Evolutionary conservation across 2,888 invertebrate species (phyloP).

Genomic region (Miltochrista miniata): DNA sequence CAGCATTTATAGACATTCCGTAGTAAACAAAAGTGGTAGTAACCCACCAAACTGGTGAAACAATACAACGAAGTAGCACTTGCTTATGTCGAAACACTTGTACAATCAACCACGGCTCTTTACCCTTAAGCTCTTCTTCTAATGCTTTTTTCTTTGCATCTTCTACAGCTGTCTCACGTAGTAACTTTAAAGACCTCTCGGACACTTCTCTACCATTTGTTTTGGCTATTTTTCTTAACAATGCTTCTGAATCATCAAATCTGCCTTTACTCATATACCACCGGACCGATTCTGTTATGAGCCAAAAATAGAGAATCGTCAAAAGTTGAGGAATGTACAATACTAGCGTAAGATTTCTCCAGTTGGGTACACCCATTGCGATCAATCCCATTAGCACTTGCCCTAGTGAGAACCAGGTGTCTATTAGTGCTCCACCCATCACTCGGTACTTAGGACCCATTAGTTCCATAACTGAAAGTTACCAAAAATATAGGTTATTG

Average conservation of each 20-base stretch:
- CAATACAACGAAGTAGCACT: constrained; percentile 45
- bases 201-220: constrained; percentile 76
- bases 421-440: constrained; percentile 86
- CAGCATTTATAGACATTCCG: constrained; percentile 86
- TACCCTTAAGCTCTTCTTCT: constrained; percentile 4
- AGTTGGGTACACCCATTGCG: constrained; percentile 87
- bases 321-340: constrained; percentile 87
- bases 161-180: constrained; percentile 48
- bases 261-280: constrained; percentile 89
- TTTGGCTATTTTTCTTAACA: constrained; percentile 84
- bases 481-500: too few species aligned
- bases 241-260: constrained; percentile 84
- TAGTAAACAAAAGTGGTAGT: constrained; percentile 87
- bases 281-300: constrained; percentile 87
- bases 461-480: constrained; percentile 86
- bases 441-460: constrained; percentile 88
- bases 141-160: constrained; percentile 35
- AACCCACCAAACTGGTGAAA: constrained; percentile 84
- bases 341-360: constrained; percentile 86
- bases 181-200: constrained; percentile 48
- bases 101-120: constrained; percentile 56
- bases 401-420: constrained; percentile 87
- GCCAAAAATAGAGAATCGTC: constrained; percentile 86
- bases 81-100: constrained; percentile 51
- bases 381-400: constrained; percentile 86